phyloP scores from a whole-genome alignment of 2,113 vertebrate genomes.

The Aramus guarauna region DNA sequence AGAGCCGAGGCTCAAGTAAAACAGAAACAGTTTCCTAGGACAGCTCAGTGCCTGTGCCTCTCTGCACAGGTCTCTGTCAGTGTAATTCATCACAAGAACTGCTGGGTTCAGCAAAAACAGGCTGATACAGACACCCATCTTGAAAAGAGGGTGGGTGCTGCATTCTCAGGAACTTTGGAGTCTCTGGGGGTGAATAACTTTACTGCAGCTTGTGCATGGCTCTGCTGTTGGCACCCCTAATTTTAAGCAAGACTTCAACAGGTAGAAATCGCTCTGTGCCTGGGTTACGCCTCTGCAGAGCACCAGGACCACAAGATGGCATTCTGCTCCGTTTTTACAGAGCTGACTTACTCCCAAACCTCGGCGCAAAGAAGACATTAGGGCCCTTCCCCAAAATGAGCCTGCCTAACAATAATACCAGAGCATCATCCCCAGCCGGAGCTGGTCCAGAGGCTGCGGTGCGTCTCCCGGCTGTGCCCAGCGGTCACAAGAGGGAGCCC shows the following conservation, averaged over 20 bases:
- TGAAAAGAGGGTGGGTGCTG: background rate
- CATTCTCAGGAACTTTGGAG: background rate
- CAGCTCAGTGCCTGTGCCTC: background rate
- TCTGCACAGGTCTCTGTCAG: background rate
- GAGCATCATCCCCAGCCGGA: background rate
- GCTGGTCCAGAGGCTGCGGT: no score
- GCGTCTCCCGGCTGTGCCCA: background rate
- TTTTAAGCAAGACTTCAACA: no score
- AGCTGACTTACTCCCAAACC: rapidly evolving
- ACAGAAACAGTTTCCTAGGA: background rate
- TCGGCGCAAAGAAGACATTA: rapidly evolving
- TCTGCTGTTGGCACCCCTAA: background rate
- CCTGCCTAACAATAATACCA: rapidly evolving
- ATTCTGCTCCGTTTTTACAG: rapidly evolving
- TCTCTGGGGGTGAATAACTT: background rate
- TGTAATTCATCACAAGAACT: background rate
- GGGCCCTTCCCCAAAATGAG: rapidly evolving
- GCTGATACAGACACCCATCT: background rate
- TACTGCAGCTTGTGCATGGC: rapidly evolving
- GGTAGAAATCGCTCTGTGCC: no score
- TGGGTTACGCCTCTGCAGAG: background rate
- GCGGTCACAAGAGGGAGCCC: constrained; percentile 34
- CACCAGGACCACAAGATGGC: rapidly evolving
- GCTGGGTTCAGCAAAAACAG: background rate
- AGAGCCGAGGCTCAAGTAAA: background rate